Evolutionary conservation across 2,888 invertebrate species (phyloP), one percentile per base, ranked within the genome.

Genomic region (Chrysomela aeneicollis): DNA sequence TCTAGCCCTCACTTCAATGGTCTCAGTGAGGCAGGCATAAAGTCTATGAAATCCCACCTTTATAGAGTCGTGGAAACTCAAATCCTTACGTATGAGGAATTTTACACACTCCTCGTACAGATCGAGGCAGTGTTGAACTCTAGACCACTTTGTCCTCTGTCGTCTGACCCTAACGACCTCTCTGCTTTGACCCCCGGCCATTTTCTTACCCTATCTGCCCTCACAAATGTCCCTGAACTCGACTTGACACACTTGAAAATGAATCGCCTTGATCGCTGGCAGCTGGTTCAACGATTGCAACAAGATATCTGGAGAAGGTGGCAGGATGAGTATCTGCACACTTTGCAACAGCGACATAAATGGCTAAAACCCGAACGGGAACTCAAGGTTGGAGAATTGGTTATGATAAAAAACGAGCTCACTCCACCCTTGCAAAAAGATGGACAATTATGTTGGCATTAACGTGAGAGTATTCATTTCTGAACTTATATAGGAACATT

Each of bases 81-180:
- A 2, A 10, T 18, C 19, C 4, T 64, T 10, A 67, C 67, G 5
- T 61, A 19, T 37, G 50, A 26, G 22, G 60, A 67, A 49, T 37
- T 67, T n/a, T 32, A 47, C 5, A 66, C 66, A 1, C 19, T 64
- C 6, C 10, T 65, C 3, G 26, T 46, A 15, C 49, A 42, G 17
- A 51, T 67, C 22, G 76, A 80, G 64, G 71, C 74, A 2, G 62
- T 72, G 55, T 76, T 50, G 1, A 79, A 78, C 64, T 78, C 74
- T 1, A 47, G 78, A 21, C 78, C 78, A 3, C 64, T 78, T 5
- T 63, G 59, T 12, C 68, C 74, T 1, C 6, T 75, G 1, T 70
- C 71, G 4, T 51, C 58, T 12, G 74, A 77, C 65, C 76, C 74
- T 1, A 67, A 68, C 47, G 74, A 76, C 60, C 59, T 67, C 18